These are phyloP conservation scores for Penaeus japonicus DNA, from an alignment of 1,140 invertebrate genomes.

Conservation along the genomic window DNA sequence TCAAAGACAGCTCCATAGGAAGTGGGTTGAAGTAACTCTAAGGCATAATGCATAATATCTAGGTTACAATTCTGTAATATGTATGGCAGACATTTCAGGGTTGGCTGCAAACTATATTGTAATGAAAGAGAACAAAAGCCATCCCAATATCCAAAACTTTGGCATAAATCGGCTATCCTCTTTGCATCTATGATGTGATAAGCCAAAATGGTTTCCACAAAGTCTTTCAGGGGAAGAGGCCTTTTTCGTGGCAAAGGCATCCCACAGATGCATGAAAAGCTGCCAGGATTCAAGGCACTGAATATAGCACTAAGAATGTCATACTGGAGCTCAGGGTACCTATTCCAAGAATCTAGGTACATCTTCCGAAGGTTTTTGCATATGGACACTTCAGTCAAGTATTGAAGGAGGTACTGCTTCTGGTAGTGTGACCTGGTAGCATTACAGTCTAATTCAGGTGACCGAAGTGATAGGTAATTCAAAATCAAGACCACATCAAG, in stretches of 20 bases:
- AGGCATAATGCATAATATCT: background rate
- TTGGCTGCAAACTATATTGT: slow-evolving; percentile 16
- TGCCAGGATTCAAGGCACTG: background rate
- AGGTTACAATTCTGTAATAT: slow-evolving; percentile 27
- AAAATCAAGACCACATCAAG: slow-evolving; percentile 35
- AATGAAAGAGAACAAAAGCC: slow-evolving; percentile 31
- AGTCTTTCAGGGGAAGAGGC: background rate
- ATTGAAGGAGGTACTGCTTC: slow-evolving; percentile 16
- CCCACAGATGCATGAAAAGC: slow-evolving; percentile 30
- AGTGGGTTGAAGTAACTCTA: background rate
- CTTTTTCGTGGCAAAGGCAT: slow-evolving; percentile 19
- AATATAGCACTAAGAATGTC: slow-evolving; percentile 31
- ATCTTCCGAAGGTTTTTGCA: background rate
- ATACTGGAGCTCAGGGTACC: slow-evolving; percentile 28
- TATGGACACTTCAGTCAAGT: slow-evolving; percentile 17
- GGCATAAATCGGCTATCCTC: slow-evolving; percentile 19
- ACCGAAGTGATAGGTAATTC: background rate
- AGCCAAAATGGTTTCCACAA: slow-evolving; percentile 8
- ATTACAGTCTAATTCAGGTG: background rate
- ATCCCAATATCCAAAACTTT: slow-evolving; percentile 24
- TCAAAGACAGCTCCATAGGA: background rate
- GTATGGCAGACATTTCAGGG: slow-evolving; percentile 11
- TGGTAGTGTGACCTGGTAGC: background rate
- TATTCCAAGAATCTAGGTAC: slow-evolving; percentile 25
- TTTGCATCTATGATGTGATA: slow-evolving; percentile 24